phyloP scores from a whole-genome alignment of 2,113 vertebrate genomes.

The Salvelinus sp. region DNA sequence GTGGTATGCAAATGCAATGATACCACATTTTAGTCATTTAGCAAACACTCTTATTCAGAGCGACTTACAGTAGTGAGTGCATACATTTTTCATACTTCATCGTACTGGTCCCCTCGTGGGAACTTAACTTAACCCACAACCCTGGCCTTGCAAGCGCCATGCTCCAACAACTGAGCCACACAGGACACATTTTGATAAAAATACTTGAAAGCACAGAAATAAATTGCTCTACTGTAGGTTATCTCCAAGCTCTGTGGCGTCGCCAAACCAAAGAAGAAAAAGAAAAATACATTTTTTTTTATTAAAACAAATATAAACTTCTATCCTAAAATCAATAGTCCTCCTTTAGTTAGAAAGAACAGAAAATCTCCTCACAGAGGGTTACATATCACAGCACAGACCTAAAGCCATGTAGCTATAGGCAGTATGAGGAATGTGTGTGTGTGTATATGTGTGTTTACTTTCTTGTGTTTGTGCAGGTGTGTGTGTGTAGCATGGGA shows the following conservation, averaged over 20 bases:
- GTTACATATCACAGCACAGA: slow-evolving; percentile 60
- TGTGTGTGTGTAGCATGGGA: slow-evolving; percentile 40
- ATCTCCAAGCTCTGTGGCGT: slow-evolving; percentile 54
- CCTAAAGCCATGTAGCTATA: slow-evolving; percentile 42
- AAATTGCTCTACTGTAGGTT: slow-evolving; percentile 46
- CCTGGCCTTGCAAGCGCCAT: too few species aligned
- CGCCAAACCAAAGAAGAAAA: slow-evolving; percentile 45
- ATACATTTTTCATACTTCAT: too few species aligned
- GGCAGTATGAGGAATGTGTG: background rate
- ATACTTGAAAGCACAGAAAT: slow-evolving; percentile 49
- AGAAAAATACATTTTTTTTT: background rate
- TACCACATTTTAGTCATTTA: too few species aligned
- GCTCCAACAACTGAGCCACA: too few species aligned
- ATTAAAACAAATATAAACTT: slow-evolving; percentile 2
- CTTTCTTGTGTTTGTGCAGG: too few species aligned
- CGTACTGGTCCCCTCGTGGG: too few species aligned
- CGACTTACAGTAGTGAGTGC: too few species aligned
- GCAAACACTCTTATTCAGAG: too few species aligned
- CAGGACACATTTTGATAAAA: slow-evolving; percentile 49
- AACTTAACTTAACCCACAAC: too few species aligned
- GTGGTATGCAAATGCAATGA: slow-evolving; percentile 49
- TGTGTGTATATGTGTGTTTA: too few species aligned
- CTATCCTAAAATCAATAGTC: slow-evolving; percentile 42
- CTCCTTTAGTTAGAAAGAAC: slow-evolving; percentile 53
- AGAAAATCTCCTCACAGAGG: slow-evolving; percentile 55